Base-by-base conservation (phyloP, 2,797 vertebrate species). In the Xiphorhynchus erythropygius region DNA sequence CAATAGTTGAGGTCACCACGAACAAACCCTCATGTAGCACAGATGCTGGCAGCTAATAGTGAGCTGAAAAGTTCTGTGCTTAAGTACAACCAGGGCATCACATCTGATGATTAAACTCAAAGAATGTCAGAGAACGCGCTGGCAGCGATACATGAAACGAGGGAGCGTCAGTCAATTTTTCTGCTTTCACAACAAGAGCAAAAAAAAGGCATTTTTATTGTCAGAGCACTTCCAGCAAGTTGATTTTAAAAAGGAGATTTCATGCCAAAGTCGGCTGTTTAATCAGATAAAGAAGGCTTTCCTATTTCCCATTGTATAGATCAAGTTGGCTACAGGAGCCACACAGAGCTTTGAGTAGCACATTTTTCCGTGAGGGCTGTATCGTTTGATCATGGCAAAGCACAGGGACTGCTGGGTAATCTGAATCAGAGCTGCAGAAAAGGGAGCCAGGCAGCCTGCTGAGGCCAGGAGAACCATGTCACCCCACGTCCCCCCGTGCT, bases 271-370 rank as follows among this genome's bases (percentile, higher is more conserved):
- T 94, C 30, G 6, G 33, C 74, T 96, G 85, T 78, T 96, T 95
- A 95, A 96, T 95, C 87, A 96, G 96, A 97, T 95, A 96, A 95
- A 96, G 88, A 41, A 37, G 77, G 93, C 92, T 95, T 91, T 94
- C 92, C 89, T 93, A 95, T 94, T 94, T 95, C 92, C 91, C 69
- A 95, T 88, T 95, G 94, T 96, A 96, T 84, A 97, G 95, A 93
- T 96, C 79, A 89, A 96, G 94, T 94, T 95, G 91, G 94, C 95
- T 95, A 41, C 79, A 55, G 94, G 89, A 95, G 96, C 83, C 95
- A 97, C 94, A 93, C 85, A 94, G 94, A 93, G 96, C 95, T 96
- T 96, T 96, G 93, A 97, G 94, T 35, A 95, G 93, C 87, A 89
- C 87, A 78, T 91, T 96, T 87, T 91, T 95, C 94, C 18, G 0